A percentile compares a stretch with the other conserved stretches of the same genome.
These are phyloP conservation scores for Australoheros facetus DNA, from an alignment of 2,797 vertebrate species.

Conservation along the genomic window DNA sequence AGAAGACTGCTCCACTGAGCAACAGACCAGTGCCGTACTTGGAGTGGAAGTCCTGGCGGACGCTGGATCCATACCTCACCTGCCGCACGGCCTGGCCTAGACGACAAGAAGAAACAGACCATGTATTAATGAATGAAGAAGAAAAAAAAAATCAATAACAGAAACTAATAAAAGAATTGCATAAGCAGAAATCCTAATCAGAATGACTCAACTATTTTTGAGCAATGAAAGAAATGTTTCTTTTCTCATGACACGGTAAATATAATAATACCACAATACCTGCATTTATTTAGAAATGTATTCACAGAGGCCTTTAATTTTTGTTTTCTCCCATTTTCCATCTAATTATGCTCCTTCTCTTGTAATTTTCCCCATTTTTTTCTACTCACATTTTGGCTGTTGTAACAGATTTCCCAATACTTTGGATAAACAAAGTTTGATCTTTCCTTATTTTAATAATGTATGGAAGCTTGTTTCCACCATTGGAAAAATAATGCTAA, in stretches of 20 bases:
- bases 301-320: not conserved
- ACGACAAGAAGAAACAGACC: not conserved
- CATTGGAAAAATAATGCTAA: no score
- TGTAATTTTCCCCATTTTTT: not conserved
- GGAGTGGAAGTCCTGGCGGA: slow-evolving; percentile 62
- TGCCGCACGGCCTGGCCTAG: slow-evolving; percentile 75
- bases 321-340: not conserved
- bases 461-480: no score
- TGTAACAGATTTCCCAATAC: no score
- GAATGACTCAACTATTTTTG: no score
- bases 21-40: slow-evolving; percentile 76
- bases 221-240: no score
- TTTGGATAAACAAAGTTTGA: no score
- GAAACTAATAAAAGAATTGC: not conserved
- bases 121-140: not conserved
- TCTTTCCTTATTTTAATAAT: no score
- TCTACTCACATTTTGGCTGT: not conserved
- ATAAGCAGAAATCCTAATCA: no score
- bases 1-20: slow-evolving; percentile 68
- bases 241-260: no score
- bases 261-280: no score
- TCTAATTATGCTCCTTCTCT: not conserved
- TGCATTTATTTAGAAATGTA: not conserved
- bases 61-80: slow-evolving; percentile 70
- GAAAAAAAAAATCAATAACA: not conserved